A percentile compares a stretch with the other conserved stretches of the same genome.
phyloP scores from a whole-genome alignment of 2,797 vertebrate genomes.

The Anguilla marmorata region DNA sequence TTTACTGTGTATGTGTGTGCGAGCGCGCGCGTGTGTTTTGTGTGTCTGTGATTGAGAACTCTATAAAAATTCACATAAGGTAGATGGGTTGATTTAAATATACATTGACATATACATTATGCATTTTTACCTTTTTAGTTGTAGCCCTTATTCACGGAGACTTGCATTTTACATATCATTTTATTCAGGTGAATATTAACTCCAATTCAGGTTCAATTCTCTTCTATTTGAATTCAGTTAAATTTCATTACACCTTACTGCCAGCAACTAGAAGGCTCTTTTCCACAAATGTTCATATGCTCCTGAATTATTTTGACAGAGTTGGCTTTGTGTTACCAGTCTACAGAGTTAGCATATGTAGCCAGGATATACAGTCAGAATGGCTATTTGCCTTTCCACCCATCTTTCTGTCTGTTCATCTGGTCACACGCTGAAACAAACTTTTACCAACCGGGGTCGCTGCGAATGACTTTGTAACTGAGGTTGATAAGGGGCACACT shows the following conservation, averaged over 20 bases:
- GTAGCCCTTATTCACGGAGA: neutral
- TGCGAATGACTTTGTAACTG: neutral
- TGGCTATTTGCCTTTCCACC: neutral
- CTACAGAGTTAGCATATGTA: neutral
- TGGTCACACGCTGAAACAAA: neutral
- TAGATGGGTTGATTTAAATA: neutral
- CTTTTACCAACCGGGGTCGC: neutral
- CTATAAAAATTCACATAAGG: neutral
- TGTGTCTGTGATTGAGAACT: neutral
- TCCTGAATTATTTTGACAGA: neutral
- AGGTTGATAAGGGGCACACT: slow-evolving; percentile 46
- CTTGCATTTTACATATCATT: neutral
- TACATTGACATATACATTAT: neutral
- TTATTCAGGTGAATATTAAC: neutral
- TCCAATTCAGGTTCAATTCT: neutral
- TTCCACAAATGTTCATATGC: neutral
- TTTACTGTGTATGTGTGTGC: neutral
- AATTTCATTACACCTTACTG: neutral
- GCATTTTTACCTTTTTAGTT: neutral
- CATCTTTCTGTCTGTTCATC: neutral
- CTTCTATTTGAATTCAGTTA: no score
- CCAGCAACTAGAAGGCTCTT: neutral
- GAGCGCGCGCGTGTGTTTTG: neutral
- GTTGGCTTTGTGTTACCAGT: neutral
- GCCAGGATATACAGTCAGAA: neutral